Evolutionary conservation across 2,113 vertebrate genomes (phyloP).

Genomic region (Uropsilus gracilis): DNA sequence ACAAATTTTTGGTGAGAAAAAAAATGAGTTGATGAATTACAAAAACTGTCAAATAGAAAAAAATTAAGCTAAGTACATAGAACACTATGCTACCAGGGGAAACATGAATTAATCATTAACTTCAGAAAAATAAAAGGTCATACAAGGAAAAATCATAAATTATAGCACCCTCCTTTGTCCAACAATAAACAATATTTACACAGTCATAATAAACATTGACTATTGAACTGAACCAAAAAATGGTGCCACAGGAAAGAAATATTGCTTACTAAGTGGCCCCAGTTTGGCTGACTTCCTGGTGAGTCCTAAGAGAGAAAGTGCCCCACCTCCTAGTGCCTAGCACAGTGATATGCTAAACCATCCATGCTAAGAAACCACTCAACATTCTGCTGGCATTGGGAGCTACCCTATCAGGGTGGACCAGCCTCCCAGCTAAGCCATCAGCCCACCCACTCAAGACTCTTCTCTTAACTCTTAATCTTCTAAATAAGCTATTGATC

Average conservation of each 20-base stretch:
- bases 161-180: neutral
- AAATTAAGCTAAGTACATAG: neutral
- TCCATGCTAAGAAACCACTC: neutral
- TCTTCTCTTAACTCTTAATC: slow-evolving; percentile 21
- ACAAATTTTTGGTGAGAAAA: neutral
- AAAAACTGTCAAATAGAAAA: slow-evolving; percentile 22
- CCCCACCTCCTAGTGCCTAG: neutral
- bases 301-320: neutral
- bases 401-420: neutral
- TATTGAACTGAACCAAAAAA: neutral
- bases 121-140: slow-evolving; percentile 28
- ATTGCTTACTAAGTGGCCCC: neutral
- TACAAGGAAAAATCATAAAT: slow-evolving; percentile 33
- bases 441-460: neutral
- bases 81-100: neutral
- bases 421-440: neutral
- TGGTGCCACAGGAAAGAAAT: neutral
- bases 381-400: neutral
- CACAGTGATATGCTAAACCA: neutral
- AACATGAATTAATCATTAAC: slow-evolving; percentile 53
- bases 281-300: neutral
- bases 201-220: slow-evolving; percentile 10
- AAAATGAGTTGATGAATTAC: slow-evolving; percentile 26
- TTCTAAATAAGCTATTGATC: neutral
- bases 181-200: slow-evolving; percentile 44